These are phyloP conservation scores for Crotalus tigris DNA, from an alignment of 2,113 vertebrate genomes.

Conservation along the genomic window DNA sequence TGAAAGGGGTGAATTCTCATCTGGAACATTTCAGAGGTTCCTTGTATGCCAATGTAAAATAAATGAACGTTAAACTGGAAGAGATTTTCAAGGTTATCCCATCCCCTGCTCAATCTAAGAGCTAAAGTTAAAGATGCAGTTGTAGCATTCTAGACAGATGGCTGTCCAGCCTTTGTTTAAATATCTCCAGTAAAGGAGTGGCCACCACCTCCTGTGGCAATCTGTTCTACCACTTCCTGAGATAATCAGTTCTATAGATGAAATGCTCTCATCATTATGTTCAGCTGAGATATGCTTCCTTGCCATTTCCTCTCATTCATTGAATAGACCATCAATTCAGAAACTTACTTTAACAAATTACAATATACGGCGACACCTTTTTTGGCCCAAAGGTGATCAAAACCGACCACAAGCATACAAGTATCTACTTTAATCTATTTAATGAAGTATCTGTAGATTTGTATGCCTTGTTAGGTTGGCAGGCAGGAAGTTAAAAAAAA, in stretches of 20 bases:
- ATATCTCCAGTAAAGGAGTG: neutral
- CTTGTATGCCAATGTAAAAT: neutral
- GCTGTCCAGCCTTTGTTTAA: neutral
- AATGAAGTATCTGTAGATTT: neutral
- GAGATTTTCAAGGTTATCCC: neutral
- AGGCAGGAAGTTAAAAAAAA: neutral
- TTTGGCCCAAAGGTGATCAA: neutral
- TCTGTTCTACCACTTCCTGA: neutral
- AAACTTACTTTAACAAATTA: neutral
- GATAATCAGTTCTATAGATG: neutral
- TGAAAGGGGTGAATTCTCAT: fast-evolving
- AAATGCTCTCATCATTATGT: neutral
- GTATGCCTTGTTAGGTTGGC: neutral
- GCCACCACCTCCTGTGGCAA: neutral
- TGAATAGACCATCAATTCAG: neutral
- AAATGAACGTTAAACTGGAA: neutral
- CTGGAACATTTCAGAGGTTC: neutral
- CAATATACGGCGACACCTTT: neutral
- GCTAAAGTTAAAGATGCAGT: neutral
- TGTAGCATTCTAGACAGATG: neutral
- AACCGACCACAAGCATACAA: neutral
- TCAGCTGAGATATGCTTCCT: neutral
- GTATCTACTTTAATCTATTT: neutral
- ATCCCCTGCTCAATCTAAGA: neutral
- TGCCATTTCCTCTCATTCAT: neutral